phyloP scores from a whole-genome alignment of 2,797 vertebrate species.

The Gymnocypris eckloni region DNA sequence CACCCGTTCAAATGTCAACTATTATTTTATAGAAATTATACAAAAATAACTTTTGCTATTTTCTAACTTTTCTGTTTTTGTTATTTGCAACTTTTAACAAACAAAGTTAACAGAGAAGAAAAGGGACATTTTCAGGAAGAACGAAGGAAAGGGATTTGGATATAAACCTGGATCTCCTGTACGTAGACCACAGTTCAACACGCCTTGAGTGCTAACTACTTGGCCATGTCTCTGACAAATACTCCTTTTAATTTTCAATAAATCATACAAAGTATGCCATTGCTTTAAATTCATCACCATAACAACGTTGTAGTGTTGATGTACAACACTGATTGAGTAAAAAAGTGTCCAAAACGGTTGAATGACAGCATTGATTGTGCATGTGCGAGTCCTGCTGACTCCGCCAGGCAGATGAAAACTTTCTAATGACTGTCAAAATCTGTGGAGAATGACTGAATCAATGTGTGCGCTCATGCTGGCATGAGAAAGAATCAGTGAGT shows the following conservation, averaged over 20 bases:
- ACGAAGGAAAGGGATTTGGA: not conserved
- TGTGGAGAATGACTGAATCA: conserved; percentile 1
- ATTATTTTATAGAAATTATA: not conserved
- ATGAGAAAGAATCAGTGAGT: conserved; percentile 36
- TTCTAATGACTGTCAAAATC: conserved; percentile 22
- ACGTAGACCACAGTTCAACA: not conserved
- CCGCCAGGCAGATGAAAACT: conserved; percentile 16
- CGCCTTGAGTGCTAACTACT: not conserved
- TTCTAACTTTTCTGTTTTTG: too few relatives aligned
- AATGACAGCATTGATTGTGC: not conserved
- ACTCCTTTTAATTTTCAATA: not conserved
- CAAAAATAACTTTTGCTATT: not conserved
- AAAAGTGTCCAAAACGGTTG: not conserved
- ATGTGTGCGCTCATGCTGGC: not conserved
- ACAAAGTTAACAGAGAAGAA: not conserved
- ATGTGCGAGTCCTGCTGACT: conserved; percentile 12
- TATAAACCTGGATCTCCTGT: not conserved
- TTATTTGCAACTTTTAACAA: not conserved
- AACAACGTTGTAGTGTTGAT: not conserved
- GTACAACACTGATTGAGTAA: conserved; percentile 14
- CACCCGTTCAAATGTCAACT: too few relatives aligned
- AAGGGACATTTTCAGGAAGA: not conserved
- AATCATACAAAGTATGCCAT: not conserved
- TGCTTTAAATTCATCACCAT: conserved; percentile 18
- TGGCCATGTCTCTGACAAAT: not conserved